These are phyloP conservation scores for Kryptopterus vitreolus DNA, from an alignment of 2,797 vertebrate species.

Conservation along the genomic window DNA sequence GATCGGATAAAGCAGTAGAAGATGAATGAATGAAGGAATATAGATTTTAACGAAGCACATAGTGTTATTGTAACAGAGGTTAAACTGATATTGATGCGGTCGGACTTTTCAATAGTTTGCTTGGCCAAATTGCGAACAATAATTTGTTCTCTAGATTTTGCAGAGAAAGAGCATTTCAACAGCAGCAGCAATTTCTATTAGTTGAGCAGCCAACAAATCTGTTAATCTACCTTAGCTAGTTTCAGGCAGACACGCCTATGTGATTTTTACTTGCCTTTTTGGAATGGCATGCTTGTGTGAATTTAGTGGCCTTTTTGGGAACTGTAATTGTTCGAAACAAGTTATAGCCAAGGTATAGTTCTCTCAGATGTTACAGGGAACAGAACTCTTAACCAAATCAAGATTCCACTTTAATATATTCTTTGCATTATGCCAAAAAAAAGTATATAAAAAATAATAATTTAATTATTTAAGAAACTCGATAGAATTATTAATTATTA, in stretches of 20 bases:
- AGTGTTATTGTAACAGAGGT: not conserved
- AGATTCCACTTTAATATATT: not conserved
- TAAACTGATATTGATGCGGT: not conserved
- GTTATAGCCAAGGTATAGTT: conserved; percentile 1
- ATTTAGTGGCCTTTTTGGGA: conserved; percentile 28
- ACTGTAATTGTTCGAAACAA: conserved; percentile 17
- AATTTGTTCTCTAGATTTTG: not conserved
- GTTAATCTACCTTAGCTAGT: conserved; percentile 30
- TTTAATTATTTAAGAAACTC: too few relatives aligned
- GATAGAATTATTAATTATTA: not conserved
- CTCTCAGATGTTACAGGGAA: conserved; percentile 2
- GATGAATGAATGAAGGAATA: too few relatives aligned
- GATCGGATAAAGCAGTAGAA: too few relatives aligned
- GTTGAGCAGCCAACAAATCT: conserved; percentile 13
- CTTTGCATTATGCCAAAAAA: not conserved
- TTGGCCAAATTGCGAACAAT: not conserved
- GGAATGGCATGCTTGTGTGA: conserved; percentile 25
- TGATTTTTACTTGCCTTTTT: conserved; percentile 24
- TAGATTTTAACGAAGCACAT: not conserved
- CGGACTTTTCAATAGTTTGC: not conserved
- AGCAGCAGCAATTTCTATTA: conserved; percentile 12
- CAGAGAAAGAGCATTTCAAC: conserved; percentile 29
- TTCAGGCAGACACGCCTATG: conserved; percentile 7
- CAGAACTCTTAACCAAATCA: not conserved
- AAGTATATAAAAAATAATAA: not conserved